Conservation (phyloP, 2,113 vertebrate species). For the Phodopus roborovskii region DNA sequence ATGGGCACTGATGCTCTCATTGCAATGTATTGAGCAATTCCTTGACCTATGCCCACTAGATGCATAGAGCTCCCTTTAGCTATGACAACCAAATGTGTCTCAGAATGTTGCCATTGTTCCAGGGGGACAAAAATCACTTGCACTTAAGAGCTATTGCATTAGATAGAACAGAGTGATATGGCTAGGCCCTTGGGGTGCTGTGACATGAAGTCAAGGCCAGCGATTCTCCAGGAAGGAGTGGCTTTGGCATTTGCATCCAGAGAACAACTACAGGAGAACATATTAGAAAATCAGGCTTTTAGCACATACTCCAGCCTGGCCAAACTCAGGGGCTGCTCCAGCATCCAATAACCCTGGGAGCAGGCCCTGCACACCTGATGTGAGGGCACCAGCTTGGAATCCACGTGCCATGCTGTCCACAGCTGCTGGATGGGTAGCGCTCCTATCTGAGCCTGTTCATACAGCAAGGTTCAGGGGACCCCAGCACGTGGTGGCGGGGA, state of each 20-base stretch:
- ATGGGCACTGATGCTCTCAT: too few relatives aligned
- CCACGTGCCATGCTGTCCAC: not conserved
- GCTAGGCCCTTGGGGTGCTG: too few relatives aligned
- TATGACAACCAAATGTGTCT: not conserved
- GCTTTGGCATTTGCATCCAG: not conserved
- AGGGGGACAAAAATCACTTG: not conserved
- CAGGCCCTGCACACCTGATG: not conserved
- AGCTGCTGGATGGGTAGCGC: fast-evolving
- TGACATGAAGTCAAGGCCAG: too few relatives aligned
- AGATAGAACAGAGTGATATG: fast-evolving
- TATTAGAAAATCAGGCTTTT: not conserved
- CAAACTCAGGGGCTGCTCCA: too few relatives aligned
- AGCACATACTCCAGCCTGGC: not conserved
- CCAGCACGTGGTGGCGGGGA: not conserved
- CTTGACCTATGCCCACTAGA: not conserved
- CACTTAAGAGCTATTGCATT: too few relatives aligned
- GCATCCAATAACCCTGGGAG: not conserved
- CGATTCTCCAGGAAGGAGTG: not conserved
- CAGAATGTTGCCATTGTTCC: too few relatives aligned
- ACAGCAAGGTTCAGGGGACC: not conserved
- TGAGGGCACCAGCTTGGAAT: not conserved
- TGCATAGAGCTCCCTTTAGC: not conserved
- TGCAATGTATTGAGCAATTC: not conserved
- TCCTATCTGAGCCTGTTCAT: not conserved
- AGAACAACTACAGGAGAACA: not conserved